A percentile compares a stretch with the other conserved stretches of the same genome.
These are phyloP conservation scores for Zoroaster sp. DNA, from an alignment of 53 echinoderm and acorn worm genomes.

Conservation along the genomic window DNA sequence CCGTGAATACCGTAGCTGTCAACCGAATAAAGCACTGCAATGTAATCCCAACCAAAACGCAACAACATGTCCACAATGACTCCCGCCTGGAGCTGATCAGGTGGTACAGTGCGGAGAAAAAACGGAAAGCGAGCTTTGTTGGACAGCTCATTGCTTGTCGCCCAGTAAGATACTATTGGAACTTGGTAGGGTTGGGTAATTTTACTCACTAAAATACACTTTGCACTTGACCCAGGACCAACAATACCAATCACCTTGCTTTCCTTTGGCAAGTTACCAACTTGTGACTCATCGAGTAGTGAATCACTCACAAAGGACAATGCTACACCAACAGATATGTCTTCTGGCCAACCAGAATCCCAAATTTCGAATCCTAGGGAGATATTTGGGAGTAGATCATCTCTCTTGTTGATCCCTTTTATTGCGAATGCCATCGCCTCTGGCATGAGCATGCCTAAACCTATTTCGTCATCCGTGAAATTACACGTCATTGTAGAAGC, in stretches of 20 bases:
- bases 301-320: not conserved
- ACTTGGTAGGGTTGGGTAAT: constrained; percentile 3
- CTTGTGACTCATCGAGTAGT: not conserved
- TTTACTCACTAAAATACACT: constrained; percentile 8
- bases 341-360: constrained; percentile 33
- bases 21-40: constrained; percentile 21
- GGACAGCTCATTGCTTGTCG: constrained; percentile 52
- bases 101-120: constrained; percentile 54
- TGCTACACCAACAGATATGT: constrained; percentile 12
- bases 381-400: constrained; percentile 46
- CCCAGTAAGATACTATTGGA: constrained; percentile 35
- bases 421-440: constrained; percentile 58
- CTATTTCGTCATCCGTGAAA: constrained; percentile 16
- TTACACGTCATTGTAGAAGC: not conserved
- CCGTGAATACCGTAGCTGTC: constrained; percentile 49
- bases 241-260: constrained; percentile 12
- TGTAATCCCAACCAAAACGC: constrained; percentile 39
- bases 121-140: constrained; percentile 38
- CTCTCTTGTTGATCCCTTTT: constrained; percentile 15
- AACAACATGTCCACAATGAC: constrained; percentile 53
- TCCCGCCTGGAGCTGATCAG: constrained; percentile 36
- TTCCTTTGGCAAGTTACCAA: not conserved
- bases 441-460: constrained; percentile 16
- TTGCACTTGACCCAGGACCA: constrained; percentile 9
- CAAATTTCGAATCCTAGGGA: constrained; percentile 45